Evolutionary conservation across 1,140 invertebrate genomes (phyloP).

Genomic region (Drosophila pseudoobscura): DNA sequence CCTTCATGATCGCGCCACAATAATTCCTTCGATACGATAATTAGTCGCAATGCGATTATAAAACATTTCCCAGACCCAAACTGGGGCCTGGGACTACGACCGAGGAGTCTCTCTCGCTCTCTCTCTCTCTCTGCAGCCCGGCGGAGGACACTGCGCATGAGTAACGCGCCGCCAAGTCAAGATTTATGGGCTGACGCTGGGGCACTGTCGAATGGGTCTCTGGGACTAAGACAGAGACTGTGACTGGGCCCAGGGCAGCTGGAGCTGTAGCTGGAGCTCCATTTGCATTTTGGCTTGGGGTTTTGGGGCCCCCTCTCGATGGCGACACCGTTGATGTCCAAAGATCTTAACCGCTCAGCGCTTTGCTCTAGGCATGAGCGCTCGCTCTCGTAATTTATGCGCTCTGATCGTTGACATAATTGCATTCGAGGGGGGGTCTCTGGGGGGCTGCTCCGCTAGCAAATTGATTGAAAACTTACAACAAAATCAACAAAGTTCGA

Average conservation of each 20-base stretch:
- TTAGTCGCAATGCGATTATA: slow-evolving; percentile 81
- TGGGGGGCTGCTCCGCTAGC: slow-evolving; percentile 25
- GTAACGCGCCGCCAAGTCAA: slow-evolving; percentile 68
- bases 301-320: slow-evolving; percentile 7
- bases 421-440: slow-evolving; percentile 23
- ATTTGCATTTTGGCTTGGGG: slow-evolving; percentile 52
- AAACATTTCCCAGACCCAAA: slow-evolving; percentile 50
- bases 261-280: slow-evolving; percentile 7
- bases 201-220: slow-evolving; percentile 3
- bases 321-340: slow-evolving; percentile 58
- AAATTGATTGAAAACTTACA: slow-evolving; percentile 79
- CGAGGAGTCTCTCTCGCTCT: background rate
- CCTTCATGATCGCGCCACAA: slow-evolving; percentile 58
- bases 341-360: slow-evolving; percentile 52
- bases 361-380: slow-evolving; percentile 40
- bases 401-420: slow-evolving; percentile 70
- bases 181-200: slow-evolving; percentile 57
- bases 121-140: background rate
- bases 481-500: slow-evolving; percentile 20
- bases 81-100: background rate
- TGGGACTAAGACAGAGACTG: background rate
- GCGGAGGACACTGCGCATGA: slow-evolving; percentile 66
- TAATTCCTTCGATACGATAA: slow-evolving; percentile 78
- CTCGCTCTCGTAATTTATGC: slow-evolving; percentile 70
- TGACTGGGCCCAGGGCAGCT: background rate